A percentile compares a stretch with the other conserved stretches of the same genome.
These are phyloP conservation scores for Papilio elwesi DNA, from an alignment of 2,888 invertebrate species.

Conservation along the genomic window DNA sequence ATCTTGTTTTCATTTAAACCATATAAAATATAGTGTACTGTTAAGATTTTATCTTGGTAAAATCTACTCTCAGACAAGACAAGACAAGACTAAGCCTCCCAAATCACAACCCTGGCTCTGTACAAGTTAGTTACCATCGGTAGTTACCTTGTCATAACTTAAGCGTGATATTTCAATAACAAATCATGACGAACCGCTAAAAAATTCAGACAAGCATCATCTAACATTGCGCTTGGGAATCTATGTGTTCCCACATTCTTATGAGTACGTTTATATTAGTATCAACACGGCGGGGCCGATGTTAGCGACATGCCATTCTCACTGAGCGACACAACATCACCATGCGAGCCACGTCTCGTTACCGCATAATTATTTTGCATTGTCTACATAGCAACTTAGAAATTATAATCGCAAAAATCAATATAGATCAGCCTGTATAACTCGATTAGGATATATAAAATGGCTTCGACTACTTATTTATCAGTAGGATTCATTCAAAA, in stretches of 20 bases:
- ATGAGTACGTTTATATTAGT: constrained; percentile 18
- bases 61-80: no score
- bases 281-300: constrained; percentile 12
- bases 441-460: no score
- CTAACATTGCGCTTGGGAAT: constrained; percentile 11
- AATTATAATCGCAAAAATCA: background rate
- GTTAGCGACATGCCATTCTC: constrained; percentile 35
- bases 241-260: constrained; percentile 32
- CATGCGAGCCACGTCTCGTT: constrained; percentile 15
- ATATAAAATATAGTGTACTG: no score
- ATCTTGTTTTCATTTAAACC: no score
- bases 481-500: no score
- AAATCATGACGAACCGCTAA: background rate
- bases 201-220: background rate
- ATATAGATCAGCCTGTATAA: background rate
- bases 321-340: constrained; percentile 27
- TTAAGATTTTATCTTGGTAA: no score
- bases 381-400: constrained; percentile 23
- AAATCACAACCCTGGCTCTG: no score
- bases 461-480: background rate
- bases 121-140: no score
- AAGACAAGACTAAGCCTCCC: no score
- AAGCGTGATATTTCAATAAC: constrained; percentile 2
- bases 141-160: background rate
- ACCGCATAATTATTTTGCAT: constrained; percentile 34